phyloP scores from a whole-genome alignment of 2,113 vertebrate genomes.

The Balaeniceps rex region DNA sequence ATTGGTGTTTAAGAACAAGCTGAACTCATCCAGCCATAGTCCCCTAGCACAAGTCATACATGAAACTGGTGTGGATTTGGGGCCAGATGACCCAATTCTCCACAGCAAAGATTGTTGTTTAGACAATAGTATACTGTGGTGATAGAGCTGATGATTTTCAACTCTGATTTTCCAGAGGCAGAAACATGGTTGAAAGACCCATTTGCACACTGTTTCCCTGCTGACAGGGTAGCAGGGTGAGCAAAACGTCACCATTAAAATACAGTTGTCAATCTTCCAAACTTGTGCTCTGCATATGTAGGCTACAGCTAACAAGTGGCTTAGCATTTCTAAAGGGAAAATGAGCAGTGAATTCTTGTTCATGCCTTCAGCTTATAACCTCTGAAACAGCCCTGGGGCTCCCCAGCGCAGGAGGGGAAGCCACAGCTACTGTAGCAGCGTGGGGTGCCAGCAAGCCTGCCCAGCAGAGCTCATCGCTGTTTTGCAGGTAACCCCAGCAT shows the following conservation, averaged over 20 bases:
- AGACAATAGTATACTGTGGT: not conserved
- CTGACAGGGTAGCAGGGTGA: not conserved
- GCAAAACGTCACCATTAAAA: not conserved
- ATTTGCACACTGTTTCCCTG: not conserved
- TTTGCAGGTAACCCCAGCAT: not conserved
- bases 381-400: not conserved
- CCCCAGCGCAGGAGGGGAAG: not conserved
- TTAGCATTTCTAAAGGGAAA: not conserved
- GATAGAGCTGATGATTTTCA: not conserved
- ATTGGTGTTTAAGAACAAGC: not conserved
- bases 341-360: not conserved
- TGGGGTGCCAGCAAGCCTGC: not conserved
- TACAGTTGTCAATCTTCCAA: not conserved
- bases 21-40: not conserved
- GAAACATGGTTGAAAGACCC: not conserved
- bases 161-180: not conserved
- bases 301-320: not conserved
- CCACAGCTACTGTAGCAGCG: fast-evolving
- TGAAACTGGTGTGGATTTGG: not conserved
- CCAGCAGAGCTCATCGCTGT: fast-evolving
- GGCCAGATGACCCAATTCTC: not conserved
- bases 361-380: not conserved
- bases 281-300: not conserved
- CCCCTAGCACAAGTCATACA: not conserved
- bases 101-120: not conserved